A percentile compares a stretch with the other conserved stretches of the same genome.
Conservation (phyloP, 2,113 vertebrate species). For the Tonatia bakeri region DNA sequence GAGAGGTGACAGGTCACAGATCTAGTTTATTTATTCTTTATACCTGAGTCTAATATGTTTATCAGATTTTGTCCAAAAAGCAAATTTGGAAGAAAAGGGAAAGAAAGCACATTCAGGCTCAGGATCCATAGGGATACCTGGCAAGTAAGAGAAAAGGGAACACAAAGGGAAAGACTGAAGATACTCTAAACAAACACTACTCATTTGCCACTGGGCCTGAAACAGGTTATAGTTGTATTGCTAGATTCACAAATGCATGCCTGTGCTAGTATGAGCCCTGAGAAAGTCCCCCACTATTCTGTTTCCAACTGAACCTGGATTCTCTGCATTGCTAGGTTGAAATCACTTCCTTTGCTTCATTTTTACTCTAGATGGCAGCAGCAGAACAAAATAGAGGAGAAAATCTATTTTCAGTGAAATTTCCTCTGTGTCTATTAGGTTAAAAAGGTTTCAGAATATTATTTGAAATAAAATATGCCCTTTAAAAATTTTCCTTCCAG, state of each 20-base stretch:
- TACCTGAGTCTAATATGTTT: background rate
- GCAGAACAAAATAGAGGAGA: conserved; percentile 77
- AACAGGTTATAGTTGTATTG: background rate
- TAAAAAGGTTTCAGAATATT: background rate
- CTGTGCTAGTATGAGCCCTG: background rate
- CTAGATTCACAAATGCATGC: background rate
- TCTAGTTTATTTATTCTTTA: background rate
- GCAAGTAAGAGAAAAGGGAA: background rate
- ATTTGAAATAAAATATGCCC: background rate
- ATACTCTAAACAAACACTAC: background rate
- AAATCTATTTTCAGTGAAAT: conserved; percentile 30
- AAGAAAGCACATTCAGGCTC: background rate
- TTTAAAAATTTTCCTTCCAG: background rate
- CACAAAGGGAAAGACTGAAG: background rate
- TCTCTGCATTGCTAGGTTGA: background rate
- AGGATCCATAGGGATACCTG: background rate
- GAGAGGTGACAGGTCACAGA: background rate
- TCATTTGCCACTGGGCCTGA: background rate
- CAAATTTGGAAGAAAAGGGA: background rate
- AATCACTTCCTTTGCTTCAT: conserved; percentile 7
- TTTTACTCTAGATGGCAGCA: conserved; percentile 84
- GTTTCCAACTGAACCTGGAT: background rate
- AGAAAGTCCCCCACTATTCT: background rate
- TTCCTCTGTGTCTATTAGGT: background rate
- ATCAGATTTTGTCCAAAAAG: background rate